phyloP scores from a whole-genome alignment of 2,888 invertebrate genomes.

The Eupithecia tripunctaria region DNA sequence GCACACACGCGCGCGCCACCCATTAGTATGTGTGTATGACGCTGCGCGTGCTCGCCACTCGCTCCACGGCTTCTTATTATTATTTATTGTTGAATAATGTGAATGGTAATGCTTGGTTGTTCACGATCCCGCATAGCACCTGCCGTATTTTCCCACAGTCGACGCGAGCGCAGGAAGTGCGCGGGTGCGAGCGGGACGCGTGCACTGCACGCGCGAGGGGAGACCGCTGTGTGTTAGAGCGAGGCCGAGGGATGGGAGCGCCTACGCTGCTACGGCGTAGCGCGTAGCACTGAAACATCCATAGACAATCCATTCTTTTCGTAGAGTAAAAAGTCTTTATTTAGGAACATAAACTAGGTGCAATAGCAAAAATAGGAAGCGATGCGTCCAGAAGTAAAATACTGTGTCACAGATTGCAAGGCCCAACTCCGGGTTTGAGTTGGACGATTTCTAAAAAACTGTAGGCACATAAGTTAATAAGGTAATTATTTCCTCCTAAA shows the following conservation, averaged over 20 bases:
- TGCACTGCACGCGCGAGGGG: constrained; percentile 73
- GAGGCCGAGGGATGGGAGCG: constrained; percentile 60
- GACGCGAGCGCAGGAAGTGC: constrained; percentile 79
- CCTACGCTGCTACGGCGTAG: constrained; percentile 52
- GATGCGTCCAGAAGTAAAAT: too few species aligned
- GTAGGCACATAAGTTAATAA: too few species aligned
- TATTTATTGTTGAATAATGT: constrained; percentile 85
- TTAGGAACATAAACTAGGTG: too few species aligned
- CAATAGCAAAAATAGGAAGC: too few species aligned
- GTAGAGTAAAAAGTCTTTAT: too few species aligned
- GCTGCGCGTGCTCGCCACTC: constrained; percentile 83
- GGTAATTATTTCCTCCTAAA: not conserved
- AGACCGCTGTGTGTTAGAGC: constrained; percentile 53
- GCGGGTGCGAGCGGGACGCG: constrained; percentile 75
- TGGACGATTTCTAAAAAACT: too few species aligned
- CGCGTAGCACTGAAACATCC: constrained; percentile 42
- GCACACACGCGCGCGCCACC: constrained; percentile 62
- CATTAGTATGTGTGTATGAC: constrained; percentile 76
- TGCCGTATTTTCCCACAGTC: constrained; percentile 86
- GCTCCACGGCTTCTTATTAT: constrained; percentile 84
- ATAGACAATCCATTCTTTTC: too few species aligned
- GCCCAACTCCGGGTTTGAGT: too few species aligned
- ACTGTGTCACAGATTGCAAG: too few species aligned
- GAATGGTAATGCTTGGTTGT: constrained; percentile 85
- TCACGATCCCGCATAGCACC: constrained; percentile 86